phyloP scores from a whole-genome alignment of 2,797 vertebrate species.

The Craterocephalus amniculus region DNA sequence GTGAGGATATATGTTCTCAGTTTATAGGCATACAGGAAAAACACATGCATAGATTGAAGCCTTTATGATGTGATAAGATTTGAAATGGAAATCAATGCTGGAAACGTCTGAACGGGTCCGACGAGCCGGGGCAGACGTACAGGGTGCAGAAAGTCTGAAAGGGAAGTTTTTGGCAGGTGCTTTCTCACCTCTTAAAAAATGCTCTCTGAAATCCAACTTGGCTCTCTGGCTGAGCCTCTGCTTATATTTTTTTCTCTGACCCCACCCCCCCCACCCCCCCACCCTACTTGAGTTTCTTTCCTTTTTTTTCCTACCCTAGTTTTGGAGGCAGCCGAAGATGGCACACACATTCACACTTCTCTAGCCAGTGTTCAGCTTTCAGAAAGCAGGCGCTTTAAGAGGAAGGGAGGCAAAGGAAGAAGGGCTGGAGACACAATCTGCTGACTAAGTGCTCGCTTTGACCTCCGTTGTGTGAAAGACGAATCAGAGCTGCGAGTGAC shows the following conservation, averaged over 20 bases:
- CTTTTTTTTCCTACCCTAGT: constrained; percentile 19
- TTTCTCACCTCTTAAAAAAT: constrained; percentile 71
- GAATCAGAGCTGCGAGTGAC: constrained; percentile 45
- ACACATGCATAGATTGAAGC: neutral
- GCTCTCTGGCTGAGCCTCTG: constrained; percentile 44
- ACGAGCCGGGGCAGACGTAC: constrained; percentile 2
- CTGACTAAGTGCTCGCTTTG: constrained; percentile 73
- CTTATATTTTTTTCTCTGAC: constrained; percentile 16
- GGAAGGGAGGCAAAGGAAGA: constrained; percentile 4
- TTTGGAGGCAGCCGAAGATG: constrained; percentile 51
- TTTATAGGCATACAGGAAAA: neutral
- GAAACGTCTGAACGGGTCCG: constrained; percentile 28
- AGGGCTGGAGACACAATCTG: constrained; percentile 67
- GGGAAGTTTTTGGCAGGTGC: constrained; percentile 45
- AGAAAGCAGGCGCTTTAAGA: neutral
- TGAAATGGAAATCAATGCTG: constrained; percentile 21
- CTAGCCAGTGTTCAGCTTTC: constrained; percentile 54
- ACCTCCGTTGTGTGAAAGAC: constrained; percentile 66
- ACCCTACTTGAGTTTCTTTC: no score
- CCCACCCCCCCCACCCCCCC: no score
- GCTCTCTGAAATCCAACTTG: constrained; percentile 67
- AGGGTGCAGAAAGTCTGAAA: constrained; percentile 40
- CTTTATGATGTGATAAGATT: constrained; percentile 38
- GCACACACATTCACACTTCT: constrained; percentile 29
- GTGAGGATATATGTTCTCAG: constrained; percentile 3